Conservation (phyloP, 2,888 invertebrate genomes). For the Alloscopus bannaensis region DNA sequence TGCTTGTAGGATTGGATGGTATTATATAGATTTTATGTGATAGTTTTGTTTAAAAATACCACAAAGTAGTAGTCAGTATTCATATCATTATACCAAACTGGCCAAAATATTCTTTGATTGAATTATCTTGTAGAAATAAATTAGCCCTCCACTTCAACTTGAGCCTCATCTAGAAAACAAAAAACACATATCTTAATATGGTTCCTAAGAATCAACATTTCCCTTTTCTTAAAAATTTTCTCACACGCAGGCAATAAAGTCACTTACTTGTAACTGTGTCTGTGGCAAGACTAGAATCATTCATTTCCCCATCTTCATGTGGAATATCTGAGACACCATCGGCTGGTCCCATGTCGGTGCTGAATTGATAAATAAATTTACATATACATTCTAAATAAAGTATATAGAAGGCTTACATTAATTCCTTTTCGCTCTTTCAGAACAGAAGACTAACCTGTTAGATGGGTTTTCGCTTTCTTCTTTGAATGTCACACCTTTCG, state of each 20-base stretch:
- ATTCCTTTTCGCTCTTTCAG: not conserved
- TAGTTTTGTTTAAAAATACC: constrained; percentile 57
- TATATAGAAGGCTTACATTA: not conserved
- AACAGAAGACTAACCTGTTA: constrained; percentile 17
- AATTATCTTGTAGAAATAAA: constrained; percentile 53
- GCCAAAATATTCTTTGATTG: constrained; percentile 67
- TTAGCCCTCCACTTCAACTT: constrained; percentile 68
- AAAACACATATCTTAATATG: not conserved
- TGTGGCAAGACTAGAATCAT: constrained; percentile 60
- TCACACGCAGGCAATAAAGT: not conserved
- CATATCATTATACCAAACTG: constrained; percentile 62
- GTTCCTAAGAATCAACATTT: constrained; percentile 6
- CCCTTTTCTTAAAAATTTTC: not conserved
- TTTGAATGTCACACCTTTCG: constrained; percentile 69
- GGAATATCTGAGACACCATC: constrained; percentile 28
- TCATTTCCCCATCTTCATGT: constrained; percentile 39
- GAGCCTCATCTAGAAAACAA: constrained; percentile 60
- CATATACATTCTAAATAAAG: not conserved
- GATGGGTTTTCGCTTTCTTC: constrained; percentile 40
- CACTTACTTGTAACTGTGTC: constrained; percentile 54
- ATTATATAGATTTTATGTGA: constrained; percentile 54
- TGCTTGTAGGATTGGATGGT: constrained; percentile 64
- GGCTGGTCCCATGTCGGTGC: constrained; percentile 48
- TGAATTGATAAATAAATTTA: not conserved
- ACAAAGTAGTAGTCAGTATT: constrained; percentile 55